phyloP scores from a whole-genome alignment of 2,113 vertebrate genomes.

The Symphodus melops region DNA sequence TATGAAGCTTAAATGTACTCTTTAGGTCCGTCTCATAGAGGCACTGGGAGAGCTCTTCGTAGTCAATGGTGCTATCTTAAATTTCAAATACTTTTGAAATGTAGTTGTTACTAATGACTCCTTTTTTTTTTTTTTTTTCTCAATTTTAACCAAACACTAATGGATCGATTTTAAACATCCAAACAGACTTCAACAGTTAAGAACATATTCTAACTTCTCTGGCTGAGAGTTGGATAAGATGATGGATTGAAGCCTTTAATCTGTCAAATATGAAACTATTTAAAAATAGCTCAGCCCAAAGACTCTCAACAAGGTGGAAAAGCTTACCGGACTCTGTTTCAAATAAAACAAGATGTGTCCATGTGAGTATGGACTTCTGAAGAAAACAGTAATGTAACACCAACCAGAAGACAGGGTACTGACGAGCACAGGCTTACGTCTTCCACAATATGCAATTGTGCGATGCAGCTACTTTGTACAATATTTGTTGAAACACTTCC shows the following conservation, averaged over 20 bases:
- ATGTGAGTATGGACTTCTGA: no score
- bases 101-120: not conserved
- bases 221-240: not conserved
- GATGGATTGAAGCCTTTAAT: not conserved
- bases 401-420: not conserved
- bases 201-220: not conserved
- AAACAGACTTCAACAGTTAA: constrained; percentile 22
- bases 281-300: not conserved
- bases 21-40: constrained; percentile 22
- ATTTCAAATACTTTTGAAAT: constrained; percentile 25
- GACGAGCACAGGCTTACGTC: not conserved
- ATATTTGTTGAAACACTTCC: no score
- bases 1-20: constrained; percentile 9
- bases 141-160: constrained; percentile 3
- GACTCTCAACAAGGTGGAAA: not conserved
- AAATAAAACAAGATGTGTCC: no score
- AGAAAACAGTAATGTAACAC: not conserved
- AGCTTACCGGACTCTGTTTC: not conserved
- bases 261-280: not conserved
- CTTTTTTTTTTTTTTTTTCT: constrained; percentile 8
- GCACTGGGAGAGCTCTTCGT: constrained; percentile 14
- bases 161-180: constrained; percentile 12
- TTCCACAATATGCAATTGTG: no score
- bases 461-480: no score
- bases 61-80: constrained; percentile 69